Conservation (phyloP, 2,797 vertebrate species). For the Ctenochaetus hawaiiensis region DNA sequence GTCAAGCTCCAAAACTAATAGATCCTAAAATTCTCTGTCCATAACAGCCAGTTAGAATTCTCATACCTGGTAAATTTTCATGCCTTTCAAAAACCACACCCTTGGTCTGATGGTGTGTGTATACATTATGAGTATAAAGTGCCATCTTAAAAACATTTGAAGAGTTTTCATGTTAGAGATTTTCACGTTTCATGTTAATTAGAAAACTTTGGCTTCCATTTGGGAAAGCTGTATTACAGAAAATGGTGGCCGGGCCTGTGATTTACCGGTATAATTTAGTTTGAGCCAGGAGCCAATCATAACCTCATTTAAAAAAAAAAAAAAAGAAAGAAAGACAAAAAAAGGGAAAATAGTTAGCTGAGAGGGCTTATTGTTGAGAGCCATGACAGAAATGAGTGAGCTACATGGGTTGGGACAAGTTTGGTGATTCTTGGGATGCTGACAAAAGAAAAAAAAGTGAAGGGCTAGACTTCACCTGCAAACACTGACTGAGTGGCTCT, state of each 20-base stretch:
- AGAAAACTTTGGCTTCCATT: not conserved
- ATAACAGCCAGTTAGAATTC: not conserved
- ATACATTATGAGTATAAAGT: not conserved
- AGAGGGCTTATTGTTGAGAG: not conserved
- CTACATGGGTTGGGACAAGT: not conserved
- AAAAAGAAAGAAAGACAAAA: not conserved
- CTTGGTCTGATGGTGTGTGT: not conserved
- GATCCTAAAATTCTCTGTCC: not conserved
- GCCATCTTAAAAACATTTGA: not conserved
- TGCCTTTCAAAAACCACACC: not conserved
- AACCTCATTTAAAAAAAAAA: not conserved
- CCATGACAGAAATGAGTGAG: not conserved
- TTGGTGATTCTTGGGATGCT: not conserved
- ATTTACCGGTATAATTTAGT: not conserved
- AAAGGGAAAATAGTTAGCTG: not conserved
- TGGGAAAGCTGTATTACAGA: not conserved
- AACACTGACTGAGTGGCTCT: no score
- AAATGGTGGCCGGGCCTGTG: not conserved
- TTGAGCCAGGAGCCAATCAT: not conserved
- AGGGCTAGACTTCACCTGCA: no score
- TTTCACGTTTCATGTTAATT: not conserved
- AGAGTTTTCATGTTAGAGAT: not conserved
- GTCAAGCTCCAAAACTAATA: not conserved
- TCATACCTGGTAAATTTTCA: not conserved
- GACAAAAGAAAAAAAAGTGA: not conserved